phyloP scores from a whole-genome alignment of 2,797 vertebrate species.

The Neoniphon sammara region DNA sequence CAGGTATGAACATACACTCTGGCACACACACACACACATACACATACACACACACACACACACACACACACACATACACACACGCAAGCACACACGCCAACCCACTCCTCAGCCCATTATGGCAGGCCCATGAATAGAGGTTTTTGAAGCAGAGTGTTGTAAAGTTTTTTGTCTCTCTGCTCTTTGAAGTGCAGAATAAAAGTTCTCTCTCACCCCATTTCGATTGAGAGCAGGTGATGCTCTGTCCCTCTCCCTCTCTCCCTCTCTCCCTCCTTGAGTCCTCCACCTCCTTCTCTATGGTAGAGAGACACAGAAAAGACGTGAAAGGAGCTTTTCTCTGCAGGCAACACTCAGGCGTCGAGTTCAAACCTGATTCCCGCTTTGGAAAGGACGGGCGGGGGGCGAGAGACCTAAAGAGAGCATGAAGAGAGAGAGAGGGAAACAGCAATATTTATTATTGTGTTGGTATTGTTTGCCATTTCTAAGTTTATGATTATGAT shows the following conservation, averaged over 20 bases:
- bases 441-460: constrained; percentile 6
- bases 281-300: constrained; percentile 23
- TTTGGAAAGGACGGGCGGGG: constrained; percentile 42
- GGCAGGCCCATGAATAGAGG: constrained; percentile 45
- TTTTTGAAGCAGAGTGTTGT: constrained; percentile 58
- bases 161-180: constrained; percentile 33
- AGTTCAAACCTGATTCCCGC: constrained; percentile 49
- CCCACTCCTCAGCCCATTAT: constrained; percentile 32
- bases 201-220: constrained; percentile 36
- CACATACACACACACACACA: constrained; percentile 30
- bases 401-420: background rate
- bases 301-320: constrained; percentile 39
- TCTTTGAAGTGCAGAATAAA: constrained; percentile 64
- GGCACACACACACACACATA: constrained; percentile 14
- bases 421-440: constrained; percentile 9
- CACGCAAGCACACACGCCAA: constrained; percentile 28
- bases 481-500: background rate
- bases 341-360: constrained; percentile 28
- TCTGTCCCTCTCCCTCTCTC: constrained; percentile 2
- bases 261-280: constrained; percentile 26
- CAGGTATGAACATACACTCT: constrained; percentile 91
- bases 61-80: constrained; percentile 19
- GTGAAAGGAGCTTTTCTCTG: constrained; percentile 50
- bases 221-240: constrained; percentile 63
- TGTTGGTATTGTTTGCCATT: constrained; percentile 32